phyloP scores from a whole-genome alignment of 53 echinoderm and acorn worm species.

The Crossaster papposus region DNA sequence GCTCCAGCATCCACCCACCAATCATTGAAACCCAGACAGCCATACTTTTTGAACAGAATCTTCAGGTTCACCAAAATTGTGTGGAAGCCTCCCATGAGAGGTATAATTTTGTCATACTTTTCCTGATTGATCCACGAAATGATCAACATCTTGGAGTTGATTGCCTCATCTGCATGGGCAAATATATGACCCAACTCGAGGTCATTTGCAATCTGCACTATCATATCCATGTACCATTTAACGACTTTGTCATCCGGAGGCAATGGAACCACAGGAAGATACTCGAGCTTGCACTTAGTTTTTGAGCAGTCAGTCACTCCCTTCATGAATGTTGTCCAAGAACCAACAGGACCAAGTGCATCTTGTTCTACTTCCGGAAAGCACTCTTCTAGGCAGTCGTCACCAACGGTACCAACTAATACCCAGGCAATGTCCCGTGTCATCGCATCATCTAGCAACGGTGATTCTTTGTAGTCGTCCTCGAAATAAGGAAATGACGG shows the following conservation, averaged over 20 bases:
- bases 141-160: constrained; percentile 18
- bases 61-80: background rate
- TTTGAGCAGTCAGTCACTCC: constrained; percentile 7
- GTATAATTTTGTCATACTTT: background rate
- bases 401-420: background rate
- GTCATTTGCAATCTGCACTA: constrained; percentile 5
- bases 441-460: background rate
- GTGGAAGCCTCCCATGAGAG: background rate
- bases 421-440: background rate
- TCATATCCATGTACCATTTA: constrained; percentile 29
- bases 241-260: constrained; percentile 15
- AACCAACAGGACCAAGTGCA: background rate
- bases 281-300: constrained; percentile 11
- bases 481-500: background rate
- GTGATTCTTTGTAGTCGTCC: background rate
- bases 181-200: constrained; percentile 1
- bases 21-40: too few relatives aligned
- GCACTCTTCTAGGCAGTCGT: background rate
- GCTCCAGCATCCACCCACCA: too few relatives aligned
- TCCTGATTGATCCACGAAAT: too few relatives aligned
- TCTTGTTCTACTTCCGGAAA: background rate
- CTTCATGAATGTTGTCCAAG: background rate
- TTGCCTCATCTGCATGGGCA: constrained; percentile 29
- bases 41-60: too few relatives aligned
- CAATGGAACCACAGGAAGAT: constrained; percentile 24